phyloP scores from a whole-genome alignment of 2,888 invertebrate species.

The Podabrus alpinus region DNA sequence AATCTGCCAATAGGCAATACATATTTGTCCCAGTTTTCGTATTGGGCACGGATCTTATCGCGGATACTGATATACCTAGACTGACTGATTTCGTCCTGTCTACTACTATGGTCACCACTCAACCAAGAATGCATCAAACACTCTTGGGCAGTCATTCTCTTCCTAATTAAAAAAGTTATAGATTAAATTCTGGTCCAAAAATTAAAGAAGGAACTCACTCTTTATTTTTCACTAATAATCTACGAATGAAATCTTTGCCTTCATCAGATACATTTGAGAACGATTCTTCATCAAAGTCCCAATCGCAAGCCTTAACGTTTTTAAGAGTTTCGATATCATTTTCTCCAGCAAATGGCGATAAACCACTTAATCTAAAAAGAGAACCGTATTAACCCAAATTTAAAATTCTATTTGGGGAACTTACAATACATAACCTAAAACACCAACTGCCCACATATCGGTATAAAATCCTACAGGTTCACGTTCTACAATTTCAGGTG shows the following conservation, averaged over 20 bases:
- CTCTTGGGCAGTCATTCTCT: constrained; percentile 98
- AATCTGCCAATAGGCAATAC: constrained; percentile 93
- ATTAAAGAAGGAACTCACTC: constrained; percentile 68
- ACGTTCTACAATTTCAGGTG: constrained; percentile 97
- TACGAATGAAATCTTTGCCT: constrained; percentile 96
- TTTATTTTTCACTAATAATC: constrained; percentile 89
- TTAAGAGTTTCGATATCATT: constrained; percentile 97
- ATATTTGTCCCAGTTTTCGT: constrained; percentile 81
- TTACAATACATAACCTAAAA: constrained; percentile 96
- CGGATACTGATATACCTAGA: constrained; percentile 85
- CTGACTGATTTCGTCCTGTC: constrained; percentile 80
- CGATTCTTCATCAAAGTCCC: constrained; percentile 97
- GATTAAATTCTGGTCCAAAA: background rate
- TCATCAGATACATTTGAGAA: constrained; percentile 94
- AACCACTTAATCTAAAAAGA: constrained; percentile 79
- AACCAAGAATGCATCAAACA: constrained; percentile 95
- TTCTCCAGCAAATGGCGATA: constrained; percentile 98
- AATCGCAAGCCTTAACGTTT: constrained; percentile 97
- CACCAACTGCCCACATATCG: constrained; percentile 99
- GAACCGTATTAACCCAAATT: background rate
- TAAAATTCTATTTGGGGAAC: constrained; percentile 53
- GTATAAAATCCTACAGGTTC: constrained; percentile 99
- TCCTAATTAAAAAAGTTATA: constrained; percentile 61
- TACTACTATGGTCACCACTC: constrained; percentile 78
- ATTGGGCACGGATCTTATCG: constrained; percentile 83